Evolutionary conservation across 2,888 invertebrate genomes (phyloP).

Genomic region (Epistrophella euchroma): DNA sequence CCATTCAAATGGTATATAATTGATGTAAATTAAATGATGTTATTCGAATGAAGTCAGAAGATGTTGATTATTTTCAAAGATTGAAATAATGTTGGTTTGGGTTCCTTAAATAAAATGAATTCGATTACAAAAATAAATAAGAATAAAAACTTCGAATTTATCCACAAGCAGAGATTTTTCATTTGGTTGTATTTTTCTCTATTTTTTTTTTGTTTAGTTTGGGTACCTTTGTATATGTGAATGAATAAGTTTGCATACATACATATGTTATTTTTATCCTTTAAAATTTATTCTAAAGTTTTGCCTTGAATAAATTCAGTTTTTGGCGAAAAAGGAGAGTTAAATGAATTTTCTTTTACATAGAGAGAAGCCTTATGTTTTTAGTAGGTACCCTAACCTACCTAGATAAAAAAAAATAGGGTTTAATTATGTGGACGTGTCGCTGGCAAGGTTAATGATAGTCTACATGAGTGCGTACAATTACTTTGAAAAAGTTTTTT

Average conservation of each 20-base stretch:
- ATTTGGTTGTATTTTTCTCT: not conserved
- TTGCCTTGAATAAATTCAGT: conserved; percentile 33
- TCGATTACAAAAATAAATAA: conserved; percentile 2
- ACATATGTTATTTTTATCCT: conserved; percentile 13
- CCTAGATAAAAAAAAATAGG: not conserved
- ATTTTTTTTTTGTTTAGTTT: not conserved
- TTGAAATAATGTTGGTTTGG: conserved; percentile 24
- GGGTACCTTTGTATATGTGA: not conserved
- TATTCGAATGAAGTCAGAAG: conserved; percentile 47
- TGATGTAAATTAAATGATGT: conserved; percentile 56
- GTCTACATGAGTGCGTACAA: conserved; percentile 4
- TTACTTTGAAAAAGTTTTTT: conserved; percentile 2
- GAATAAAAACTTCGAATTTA: conserved; percentile 8
- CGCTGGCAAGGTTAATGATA: conserved; percentile 17
- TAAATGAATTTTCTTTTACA: conserved; percentile 20
- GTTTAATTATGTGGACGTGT: conserved; percentile 6
- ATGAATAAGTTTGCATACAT: conserved; percentile 30
- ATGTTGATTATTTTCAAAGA: conserved; percentile 41
- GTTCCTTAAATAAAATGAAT: conserved; percentile 11
- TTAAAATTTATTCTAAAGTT: conserved; percentile 19
- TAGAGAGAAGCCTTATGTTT: not conserved
- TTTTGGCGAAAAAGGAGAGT: not conserved
- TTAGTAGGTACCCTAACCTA: not conserved
- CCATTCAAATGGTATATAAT: conserved; percentile 47
- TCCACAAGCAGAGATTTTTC: not conserved